Conservation (phyloP, 2,888 invertebrate genomes). For the Sussaba pulchella region DNA sequence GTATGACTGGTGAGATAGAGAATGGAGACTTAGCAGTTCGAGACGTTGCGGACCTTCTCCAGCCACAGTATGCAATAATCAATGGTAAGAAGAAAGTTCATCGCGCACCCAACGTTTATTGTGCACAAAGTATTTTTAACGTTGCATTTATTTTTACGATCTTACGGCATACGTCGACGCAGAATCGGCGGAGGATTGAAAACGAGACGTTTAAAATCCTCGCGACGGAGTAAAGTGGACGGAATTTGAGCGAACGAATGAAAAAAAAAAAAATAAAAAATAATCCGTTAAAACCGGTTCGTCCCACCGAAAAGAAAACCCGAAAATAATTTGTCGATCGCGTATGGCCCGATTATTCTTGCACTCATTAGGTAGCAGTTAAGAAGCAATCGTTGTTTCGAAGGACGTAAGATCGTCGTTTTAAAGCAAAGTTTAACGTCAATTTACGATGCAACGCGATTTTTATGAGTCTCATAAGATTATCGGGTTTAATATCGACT, state of each 20-base stretch:
- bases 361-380: slow-evolving; percentile 41
- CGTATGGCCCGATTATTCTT: slow-evolving; percentile 58
- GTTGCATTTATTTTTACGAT: no score
- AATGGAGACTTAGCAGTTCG: slow-evolving; percentile 89
- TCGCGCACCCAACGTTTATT: neutral
- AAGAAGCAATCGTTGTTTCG: slow-evolving; percentile 20
- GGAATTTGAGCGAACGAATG: slow-evolving; percentile 48
- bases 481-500: neutral
- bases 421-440: neutral
- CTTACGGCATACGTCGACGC: no score
- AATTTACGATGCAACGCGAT: neutral
- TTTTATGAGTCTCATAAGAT: neutral
- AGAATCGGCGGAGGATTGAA: neutral
- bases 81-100: slow-evolving; percentile 86
- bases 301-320: slow-evolving; percentile 49
- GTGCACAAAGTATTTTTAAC: neutral
- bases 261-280: slow-evolving; percentile 37
- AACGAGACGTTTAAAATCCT: slow-evolving; percentile 23
- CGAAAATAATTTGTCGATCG: slow-evolving; percentile 50
- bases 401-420: neutral
- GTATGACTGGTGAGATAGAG: slow-evolving; percentile 85
- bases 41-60: slow-evolving; percentile 94
- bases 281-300: slow-evolving; percentile 72
- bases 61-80: slow-evolving; percentile 95
- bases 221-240: slow-evolving; percentile 37